Base-by-base conservation (phyloP, 2,797 vertebrate species). In the Lindbergichthys nudifrons region DNA sequence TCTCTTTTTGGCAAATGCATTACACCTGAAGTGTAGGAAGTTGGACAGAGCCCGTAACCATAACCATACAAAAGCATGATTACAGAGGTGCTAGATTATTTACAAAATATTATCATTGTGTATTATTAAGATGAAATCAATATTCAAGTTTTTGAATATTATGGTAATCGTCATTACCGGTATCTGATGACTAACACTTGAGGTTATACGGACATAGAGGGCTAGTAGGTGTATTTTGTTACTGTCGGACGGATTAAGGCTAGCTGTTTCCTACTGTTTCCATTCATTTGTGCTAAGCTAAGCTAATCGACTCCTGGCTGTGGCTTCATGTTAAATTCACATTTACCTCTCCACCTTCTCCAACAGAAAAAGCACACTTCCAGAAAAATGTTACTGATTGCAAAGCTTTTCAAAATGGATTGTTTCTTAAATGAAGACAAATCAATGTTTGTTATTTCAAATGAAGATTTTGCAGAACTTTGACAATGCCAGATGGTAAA, bases 401-500 rank as follows among this genome's bases (percentile, higher is more conserved):
- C n/a, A 60, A 66, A 1, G 3, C 12, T 46, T 61, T 69, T 45
- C 46, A 13, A 70, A 60, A n/a, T 1, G 10, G 46, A 19, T 12
- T 59, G 36, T n/a, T 5, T 60, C 13, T 41, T 67, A 53, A 53
- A 64, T 46, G 36, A 36, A 41, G 16, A 58, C 63, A 84, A 70
- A 74, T 66, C 21, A 10, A 2, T 52, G 21, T 26, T 30, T n/a
- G 41, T 51, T 72, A 50, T n/a, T 16, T 13, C 68, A 77, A 47
- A 39, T 60, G 6, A 36, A n/a, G 12, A 51, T 56, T 63, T 77
- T 78, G 26, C 48, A 68, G 57, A 52, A 43, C 60, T 52, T 19
- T 58, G 13, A 21, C 45, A 70, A 63, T 11, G 42, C 48, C 45
- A 56, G 56, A 77, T 53, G 46, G 19, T 70, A 70, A 65, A 70